Conservation (phyloP, 2,113 vertebrate species). For the Aepyceros melampus region DNA sequence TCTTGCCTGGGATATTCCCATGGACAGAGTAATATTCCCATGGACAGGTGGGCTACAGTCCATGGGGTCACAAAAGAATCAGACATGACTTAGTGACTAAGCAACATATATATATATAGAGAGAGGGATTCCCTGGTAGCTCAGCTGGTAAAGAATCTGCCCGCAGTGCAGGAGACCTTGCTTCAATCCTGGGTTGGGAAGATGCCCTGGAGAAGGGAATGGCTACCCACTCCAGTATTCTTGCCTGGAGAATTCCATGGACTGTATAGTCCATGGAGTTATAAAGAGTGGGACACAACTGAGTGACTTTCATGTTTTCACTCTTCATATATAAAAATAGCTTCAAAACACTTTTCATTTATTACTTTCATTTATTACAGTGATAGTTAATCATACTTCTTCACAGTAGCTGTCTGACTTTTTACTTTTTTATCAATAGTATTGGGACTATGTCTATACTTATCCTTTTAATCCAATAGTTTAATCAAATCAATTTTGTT, state of each 20-base stretch:
- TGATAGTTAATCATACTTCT: background rate
- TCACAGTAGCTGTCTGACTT: background rate
- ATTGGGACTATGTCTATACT: background rate
- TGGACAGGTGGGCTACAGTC: background rate
- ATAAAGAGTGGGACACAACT: background rate
- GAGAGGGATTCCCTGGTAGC: background rate
- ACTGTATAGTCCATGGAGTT: background rate
- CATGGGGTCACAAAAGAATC: background rate
- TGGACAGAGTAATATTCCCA: background rate
- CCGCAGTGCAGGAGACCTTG: rapidly evolving
- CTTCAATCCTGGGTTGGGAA: background rate
- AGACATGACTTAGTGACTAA: background rate
- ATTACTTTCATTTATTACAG: too few species aligned
- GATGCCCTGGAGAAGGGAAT: background rate
- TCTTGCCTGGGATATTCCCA: background rate
- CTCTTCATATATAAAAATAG: background rate
- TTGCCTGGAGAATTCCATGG: background rate
- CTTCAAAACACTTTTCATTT: background rate
- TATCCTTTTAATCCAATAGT: background rate
- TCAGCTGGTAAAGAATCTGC: background rate
- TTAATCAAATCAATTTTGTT: background rate
- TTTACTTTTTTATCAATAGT: background rate
- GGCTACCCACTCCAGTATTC: background rate
- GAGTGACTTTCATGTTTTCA: background rate
- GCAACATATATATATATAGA: background rate